Evolutionary conservation across 2,113 vertebrate genomes (phyloP), one percentile per base, ranked within the genome.

Genomic region (Laticauda colubrina): DNA sequence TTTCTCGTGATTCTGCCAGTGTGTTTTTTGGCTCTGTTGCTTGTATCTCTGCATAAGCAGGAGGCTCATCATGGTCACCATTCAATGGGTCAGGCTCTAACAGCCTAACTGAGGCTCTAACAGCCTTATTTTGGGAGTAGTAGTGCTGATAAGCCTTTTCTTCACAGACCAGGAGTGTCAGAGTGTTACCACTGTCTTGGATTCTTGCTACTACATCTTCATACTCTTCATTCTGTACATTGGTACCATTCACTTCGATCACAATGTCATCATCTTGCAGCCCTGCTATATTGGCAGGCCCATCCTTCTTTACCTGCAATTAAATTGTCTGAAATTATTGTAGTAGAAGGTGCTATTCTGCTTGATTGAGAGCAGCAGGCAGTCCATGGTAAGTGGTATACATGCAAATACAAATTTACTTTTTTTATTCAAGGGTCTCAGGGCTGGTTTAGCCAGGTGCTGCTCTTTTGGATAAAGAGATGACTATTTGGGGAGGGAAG

Each of bases 161-260:
- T 55, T 94, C 96, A 59, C 98, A 98, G 92, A 99, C 98, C 91
- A 99, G 94, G 92, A 99, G 95, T 5, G 96, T 98, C 95, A 99
- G 95, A 0, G 53, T 96, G 90, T 96, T 94, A 3, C 98, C 98
- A 2, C 97, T 98, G 0, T 48, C 92, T 87, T 95, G 97, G 95
- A 99, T 98, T 91, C 97, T 96, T 3, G 94, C 94, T 93, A 99
- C 98, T 88, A 98, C 98, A 3, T 98, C 96, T 0, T 98, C 98
- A 0, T 99, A 98, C 89, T 93, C 39, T 61, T 98, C 97, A 0
- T 96, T 89, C 90, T 97, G 97, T 97, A 99, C 97, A 0, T 98
- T 99, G n/a, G 97, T 95, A 0, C 98, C 98, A 0, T 99, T 98
- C 86, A 99, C 99, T 96, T 99, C 99, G 54, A 99, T 95, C 93